Percentiles rank a stretch among this genome's conserved stretches.
phyloP scores from a whole-genome alignment of 64 coral and sea anemone genomes.

The Pachyseris speciosa region DNA sequence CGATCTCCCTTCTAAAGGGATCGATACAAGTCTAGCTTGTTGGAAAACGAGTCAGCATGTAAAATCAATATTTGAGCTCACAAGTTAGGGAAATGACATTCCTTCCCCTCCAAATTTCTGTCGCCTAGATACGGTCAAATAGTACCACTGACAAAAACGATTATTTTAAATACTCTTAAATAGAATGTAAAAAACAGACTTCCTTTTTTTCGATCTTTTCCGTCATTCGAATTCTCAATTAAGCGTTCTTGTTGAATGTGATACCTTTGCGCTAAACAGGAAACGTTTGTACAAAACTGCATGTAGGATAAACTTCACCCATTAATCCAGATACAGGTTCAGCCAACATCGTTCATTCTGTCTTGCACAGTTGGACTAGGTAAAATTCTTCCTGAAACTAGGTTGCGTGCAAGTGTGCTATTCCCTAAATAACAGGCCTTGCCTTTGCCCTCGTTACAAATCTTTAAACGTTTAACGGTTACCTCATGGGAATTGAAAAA shows the following conservation, averaged over 20 bases:
- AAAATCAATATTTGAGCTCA: no score
- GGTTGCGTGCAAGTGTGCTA: neutral
- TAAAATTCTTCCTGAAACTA: neutral
- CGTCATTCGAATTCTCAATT: neutral
- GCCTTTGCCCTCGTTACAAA: neutral
- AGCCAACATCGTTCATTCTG: neutral
- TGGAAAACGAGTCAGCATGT: no score
- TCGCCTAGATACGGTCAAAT: neutral
- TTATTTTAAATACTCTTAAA: neutral
- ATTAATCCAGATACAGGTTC: neutral
- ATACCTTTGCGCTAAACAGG: neutral
- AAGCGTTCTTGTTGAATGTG: neutral
- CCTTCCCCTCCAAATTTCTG: no score
- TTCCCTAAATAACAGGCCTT: neutral
- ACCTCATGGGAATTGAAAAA: neutral
- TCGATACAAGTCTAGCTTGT: no score
- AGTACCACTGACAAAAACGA: neutral
- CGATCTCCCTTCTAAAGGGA: no score
- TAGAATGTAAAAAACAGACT: neutral
- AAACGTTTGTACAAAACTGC: neutral
- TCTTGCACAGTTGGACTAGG: neutral
- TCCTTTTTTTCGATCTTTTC: neutral
- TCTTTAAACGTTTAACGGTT: slow-evolving; percentile 11
- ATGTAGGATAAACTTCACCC: neutral
- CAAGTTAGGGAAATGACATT: no score